Base-by-base conservation (phyloP, 2,113 vertebrate genomes). In the Micronycteris hirsuta region DNA sequence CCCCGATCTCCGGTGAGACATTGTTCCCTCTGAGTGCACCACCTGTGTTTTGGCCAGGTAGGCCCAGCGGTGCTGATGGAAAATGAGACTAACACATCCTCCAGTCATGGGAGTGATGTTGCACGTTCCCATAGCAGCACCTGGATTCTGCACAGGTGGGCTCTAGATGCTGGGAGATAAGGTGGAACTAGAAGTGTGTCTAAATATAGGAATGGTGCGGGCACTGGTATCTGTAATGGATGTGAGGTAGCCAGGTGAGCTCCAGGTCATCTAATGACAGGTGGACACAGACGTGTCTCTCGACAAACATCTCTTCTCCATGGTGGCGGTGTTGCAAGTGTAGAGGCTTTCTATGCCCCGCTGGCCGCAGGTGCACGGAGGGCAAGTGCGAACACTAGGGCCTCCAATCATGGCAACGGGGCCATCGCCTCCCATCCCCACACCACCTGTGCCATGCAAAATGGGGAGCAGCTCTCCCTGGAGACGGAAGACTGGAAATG, bases 401-500 rank as follows among this genome's bases (percentile, higher is more conserved):
- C 2, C 3, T 70, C 8, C 1, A 16, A 2, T 3, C 14, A 0
- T 20, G 13, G 70, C 19, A 14, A 13, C 31, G 4, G 4, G 6
- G 1, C 1, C 2, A 10, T n/a, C 5, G 16, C 99, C 1, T 70
- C 20, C 67, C 36, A 70, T 38, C 67, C 10, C 56, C 56, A 58
- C 24, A 26, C 56, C 56, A 58, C 56, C 56, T 58, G 22, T 58
- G 56, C 56, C 24, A 24, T 26, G 7, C 20, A 8, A 33, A 26
- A 7, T n/a, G 70, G 38, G 17, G 14, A 58, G 1, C 58, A 49
- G 49, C 24, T 68, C 7, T 24, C 8, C 43, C 11, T 8, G 49
- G 70, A 28, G 33, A 8, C 3, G 41, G 14, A 4, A 15, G 38
- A 20, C 2, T 24, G 3, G 12, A 68, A 54, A 26, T 20, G 5